Conservation (phyloP, 2,797 vertebrate species). For the Enoplosus armatus region DNA sequence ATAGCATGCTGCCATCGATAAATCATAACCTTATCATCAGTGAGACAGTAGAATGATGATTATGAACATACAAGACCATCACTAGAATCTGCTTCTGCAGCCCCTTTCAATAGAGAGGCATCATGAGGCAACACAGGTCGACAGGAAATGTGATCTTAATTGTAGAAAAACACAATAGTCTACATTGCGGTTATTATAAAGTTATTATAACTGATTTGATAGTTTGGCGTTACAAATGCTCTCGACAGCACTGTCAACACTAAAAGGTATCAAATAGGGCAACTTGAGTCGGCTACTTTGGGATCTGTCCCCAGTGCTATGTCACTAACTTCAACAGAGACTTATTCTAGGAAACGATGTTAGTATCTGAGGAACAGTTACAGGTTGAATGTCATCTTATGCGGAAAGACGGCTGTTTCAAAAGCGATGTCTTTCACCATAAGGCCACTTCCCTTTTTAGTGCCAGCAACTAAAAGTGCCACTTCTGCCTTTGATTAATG, state of each 20-base stretch:
- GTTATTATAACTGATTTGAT: not conserved
- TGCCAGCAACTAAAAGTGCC: slow-evolving; percentile 6
- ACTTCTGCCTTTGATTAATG: slow-evolving; percentile 42
- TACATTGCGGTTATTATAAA: no score
- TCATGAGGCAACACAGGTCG: not conserved
- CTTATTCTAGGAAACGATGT: not conserved
- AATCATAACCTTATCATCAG: not conserved
- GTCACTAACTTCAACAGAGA: not conserved
- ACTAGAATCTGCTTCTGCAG: not conserved
- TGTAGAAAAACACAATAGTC: not conserved
- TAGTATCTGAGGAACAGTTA: not conserved
- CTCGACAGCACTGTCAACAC: not conserved
- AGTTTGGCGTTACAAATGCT: not conserved
- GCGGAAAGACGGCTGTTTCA: slow-evolving; percentile 25
- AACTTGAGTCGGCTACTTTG: not conserved
- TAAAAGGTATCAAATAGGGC: not conserved
- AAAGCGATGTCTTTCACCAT: slow-evolving; percentile 1
- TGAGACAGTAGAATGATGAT: not conserved
- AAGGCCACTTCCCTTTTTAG: slow-evolving; percentile 25
- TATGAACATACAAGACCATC: not conserved
- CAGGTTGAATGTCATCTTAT: slow-evolving; percentile 2
- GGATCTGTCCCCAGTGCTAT: not conserved
- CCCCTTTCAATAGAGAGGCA: not conserved
- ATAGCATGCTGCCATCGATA: not conserved
- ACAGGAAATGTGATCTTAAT: not conserved